Base-by-base conservation (phyloP, 2,797 vertebrate genomes). In the Eulemur albifrons region DNA sequence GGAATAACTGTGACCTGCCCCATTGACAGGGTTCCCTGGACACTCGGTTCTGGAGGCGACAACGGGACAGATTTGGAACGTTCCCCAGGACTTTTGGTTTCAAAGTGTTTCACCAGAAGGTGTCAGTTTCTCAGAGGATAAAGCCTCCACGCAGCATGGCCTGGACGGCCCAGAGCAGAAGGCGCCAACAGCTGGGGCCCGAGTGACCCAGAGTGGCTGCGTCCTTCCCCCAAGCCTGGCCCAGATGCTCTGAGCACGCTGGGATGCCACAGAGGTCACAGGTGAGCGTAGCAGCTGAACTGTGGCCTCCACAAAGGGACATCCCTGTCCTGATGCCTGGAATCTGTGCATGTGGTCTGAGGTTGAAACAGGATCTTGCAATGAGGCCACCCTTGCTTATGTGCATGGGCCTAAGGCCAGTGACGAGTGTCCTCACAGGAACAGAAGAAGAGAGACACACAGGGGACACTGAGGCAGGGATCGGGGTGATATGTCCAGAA, bases 181-280 rank as follows among this genome's bases (percentile, higher is more conserved):
- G 61, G n/a, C 1, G 0, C 15, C 0, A n/a, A 59, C 25, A 30
- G 35, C 38, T 0, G 2, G 23, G 17, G 11, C 54, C 7, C 13
- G 0, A 3, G 32, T 7, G 21, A n/a, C 6, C 25, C 2, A 18
- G 20, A 35, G 6, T 13, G 1, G 45, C 32, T 4, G 0, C 0
- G 5, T 13, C 32, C 4, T 12, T 15, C 25, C 80, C 25, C 18
- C 0, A 1, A 1, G 14, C 40, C 81, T 35, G 81, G 20, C 30
- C 3, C 2, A 1, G 59, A 65, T 65, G 32, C 32, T 65, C 63
- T 4, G 27, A 38, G 48, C 2, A 25, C 5, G 25, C 27, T 27
- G 4, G 57, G 15, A 7, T 13, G 0, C 0, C 63, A 35, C 15
- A 5, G 27, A 1, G 7, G 27, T 70, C 21, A 8, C 10, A 20